Conservation (phyloP, 1,140 invertebrate species). For the Apis florea region DNA sequence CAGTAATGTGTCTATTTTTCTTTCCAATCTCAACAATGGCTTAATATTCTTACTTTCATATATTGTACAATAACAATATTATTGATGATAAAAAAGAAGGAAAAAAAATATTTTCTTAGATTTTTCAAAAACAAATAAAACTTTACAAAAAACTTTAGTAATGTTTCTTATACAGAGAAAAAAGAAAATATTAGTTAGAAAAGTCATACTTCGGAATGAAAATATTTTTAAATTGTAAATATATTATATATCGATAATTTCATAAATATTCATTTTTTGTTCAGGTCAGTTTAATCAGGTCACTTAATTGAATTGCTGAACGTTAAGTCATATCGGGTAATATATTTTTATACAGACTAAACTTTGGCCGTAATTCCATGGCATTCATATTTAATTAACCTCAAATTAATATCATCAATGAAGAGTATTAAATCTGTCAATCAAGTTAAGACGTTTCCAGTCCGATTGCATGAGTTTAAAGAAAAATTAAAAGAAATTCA, state of each 20-base stretch:
- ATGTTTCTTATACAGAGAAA: background rate
- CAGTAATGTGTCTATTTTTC: background rate
- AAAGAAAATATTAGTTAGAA: background rate
- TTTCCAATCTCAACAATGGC: background rate
- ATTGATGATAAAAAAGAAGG: background rate
- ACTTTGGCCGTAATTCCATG: background rate
- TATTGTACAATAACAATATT: too few species aligned
- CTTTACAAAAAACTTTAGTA: background rate
- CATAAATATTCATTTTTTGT: background rate
- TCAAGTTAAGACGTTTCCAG: conserved; percentile 8
- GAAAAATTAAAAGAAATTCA: background rate
- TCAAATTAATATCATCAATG: conserved; percentile 36
- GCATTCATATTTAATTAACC: conserved; percentile 29
- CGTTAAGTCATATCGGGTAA: background rate
- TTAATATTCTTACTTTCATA: background rate
- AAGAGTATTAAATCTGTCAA: conserved; percentile 14
- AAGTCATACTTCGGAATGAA: background rate
- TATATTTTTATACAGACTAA: background rate
- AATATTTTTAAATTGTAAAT: background rate
- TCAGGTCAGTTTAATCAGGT: background rate
- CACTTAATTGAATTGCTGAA: background rate
- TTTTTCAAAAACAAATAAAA: background rate
- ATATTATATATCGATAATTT: background rate
- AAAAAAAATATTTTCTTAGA: background rate
- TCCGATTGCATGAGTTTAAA: background rate